Evolutionary conservation across 2,888 invertebrate genomes (phyloP), one percentile per base, ranked within the genome.

Genomic region (Aradus depressus): DNA sequence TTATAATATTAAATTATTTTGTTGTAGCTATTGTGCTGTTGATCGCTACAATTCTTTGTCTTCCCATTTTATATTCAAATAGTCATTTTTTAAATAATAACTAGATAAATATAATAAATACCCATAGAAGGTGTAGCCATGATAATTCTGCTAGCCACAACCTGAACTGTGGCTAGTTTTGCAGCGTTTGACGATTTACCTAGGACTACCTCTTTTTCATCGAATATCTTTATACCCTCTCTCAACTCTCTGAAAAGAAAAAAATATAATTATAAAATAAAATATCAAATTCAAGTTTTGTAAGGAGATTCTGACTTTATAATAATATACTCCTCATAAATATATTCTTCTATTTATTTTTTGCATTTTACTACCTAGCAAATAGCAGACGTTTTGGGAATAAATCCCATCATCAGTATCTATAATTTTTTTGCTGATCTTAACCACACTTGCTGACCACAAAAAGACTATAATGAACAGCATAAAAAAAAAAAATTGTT

Each of bases 101-200:
- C 5, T 8, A 21, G 8, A 26, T 16, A 25, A 43, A 14, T 25
- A 14, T 3, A 18, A 16, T 28, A 31, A 4, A 41, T 4, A 95
- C 93, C 78, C 92, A 97, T 95, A 65, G 92, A 90, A 6, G 97
- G 97, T 21, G 82, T 67, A 0, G 95, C 93, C 97, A 98, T 98
- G 47, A 78, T 69, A 51, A 95, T 79, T 61, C 97, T 74, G 45
- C 93, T 95, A 3, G 93, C 63, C 50, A 89, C 82, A 4, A 97
- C 96, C 60, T 90, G 82, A 0, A 77, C 69, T 56, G 98, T 96
- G 16, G 95, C 97, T 53, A 75, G 74, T 53, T 73, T 72, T 1
- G 96, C 97, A 0, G 95, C 80, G 19, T 64, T 66, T 57, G 67
- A 70, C 3, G 78, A 79, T 28, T 72, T 66, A 2, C 77, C 80